Base-by-base conservation (phyloP, 2,113 vertebrate genomes). In the Triplophysa siluroides region DNA sequence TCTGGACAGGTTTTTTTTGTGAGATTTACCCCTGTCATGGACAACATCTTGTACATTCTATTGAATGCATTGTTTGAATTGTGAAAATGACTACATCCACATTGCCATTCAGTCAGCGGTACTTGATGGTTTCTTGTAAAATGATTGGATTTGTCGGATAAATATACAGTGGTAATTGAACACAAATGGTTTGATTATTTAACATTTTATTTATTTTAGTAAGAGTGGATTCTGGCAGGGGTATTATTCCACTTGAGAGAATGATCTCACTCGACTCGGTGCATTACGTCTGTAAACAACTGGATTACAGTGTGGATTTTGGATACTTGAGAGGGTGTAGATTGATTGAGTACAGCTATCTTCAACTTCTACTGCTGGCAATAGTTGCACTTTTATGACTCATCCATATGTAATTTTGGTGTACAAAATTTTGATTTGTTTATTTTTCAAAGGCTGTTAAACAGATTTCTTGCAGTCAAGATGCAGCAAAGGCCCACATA, bases 381-480 rank as follows among this genome's bases (percentile, higher is more conserved):
- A 11, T 24, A 23, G 11, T 61, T 16, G 33, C 76, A 65, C 38
- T 47, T 76, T 58, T 23, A 33, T 33, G 14, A 26, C 26, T 6
- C 23, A 65, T 24, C 12, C 58, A 19, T n/a, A 66, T 26, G 52
- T 26, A 67, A 45, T 43, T 18, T 19, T 60, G 10, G 43, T 54
- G 33, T 71, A 54, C 52, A 23, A 47, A n/a, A 58, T 29, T 70
- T 38, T 47, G 78, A 78, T 69, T 13, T 80, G 23, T 50, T 4
- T 61, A 66, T 83, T 77, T 33, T 67, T 64, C n/a, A 11, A 67
- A 33, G 75, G 19, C 68, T 79, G 14, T 68, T 76, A n/a, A 29
- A 38, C 45, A 8, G 8, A 80, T 38, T 38, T 61, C 41, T 66
- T 41, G 78, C 50, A 26, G 38, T 45, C 23, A 71, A 54, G 58